Evolutionary conservation across 2,888 invertebrate genomes (phyloP), one percentile per base, ranked within the genome.

Genomic region (Chesias legatella): DNA sequence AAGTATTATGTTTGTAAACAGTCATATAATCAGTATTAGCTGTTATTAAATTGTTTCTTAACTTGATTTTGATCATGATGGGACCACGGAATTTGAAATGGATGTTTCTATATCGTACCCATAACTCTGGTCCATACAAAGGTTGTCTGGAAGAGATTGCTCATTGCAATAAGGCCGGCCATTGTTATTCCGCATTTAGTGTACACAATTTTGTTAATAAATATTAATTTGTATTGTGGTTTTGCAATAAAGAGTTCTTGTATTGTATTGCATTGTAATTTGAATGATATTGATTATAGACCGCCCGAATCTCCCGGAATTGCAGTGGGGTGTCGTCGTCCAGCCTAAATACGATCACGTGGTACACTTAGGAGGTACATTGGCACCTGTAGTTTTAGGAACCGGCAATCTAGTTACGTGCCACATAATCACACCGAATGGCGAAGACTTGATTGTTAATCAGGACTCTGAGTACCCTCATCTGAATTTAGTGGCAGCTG

Each of bases 391-490:
- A 0, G 58, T 74, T 1, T 26, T 36, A 10, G 57, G 58, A 0
- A 1, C 1, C 7, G 58, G 55, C 0, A 13, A 31, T 1, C 35
- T 59, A 1, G 20, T 51, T 3, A 51, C 60, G 1, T 76, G 76
- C 29, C 70, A 69, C 42, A 53, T 74, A 9, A 39, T 73, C 4
- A 75, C 74, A 1, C 75, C 73, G 0, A 33, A 51, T n/a, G 68
- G 63, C 3, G 68, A 68, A 57, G 50, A 67, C 47, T 48, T 68
- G 26, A 53, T 61, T 1, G 40, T 68, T 6, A 46, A 40, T 3
- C 34, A 20, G 1, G 58, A 64, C 11, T 51, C 56, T 13, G 36
- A 54, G 3, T 68, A 65, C 30, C 66, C 61, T n/a, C 51, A 63
- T 22, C 59, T 72, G 10, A 46, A 49, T 33, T 62, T 62, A 13